Percentiles rank a stretch among this genome's conserved stretches.
These are phyloP conservation scores for Poeciliopsis infans DNA, from an alignment of 2,797 vertebrate species.

Conservation along the genomic window DNA sequence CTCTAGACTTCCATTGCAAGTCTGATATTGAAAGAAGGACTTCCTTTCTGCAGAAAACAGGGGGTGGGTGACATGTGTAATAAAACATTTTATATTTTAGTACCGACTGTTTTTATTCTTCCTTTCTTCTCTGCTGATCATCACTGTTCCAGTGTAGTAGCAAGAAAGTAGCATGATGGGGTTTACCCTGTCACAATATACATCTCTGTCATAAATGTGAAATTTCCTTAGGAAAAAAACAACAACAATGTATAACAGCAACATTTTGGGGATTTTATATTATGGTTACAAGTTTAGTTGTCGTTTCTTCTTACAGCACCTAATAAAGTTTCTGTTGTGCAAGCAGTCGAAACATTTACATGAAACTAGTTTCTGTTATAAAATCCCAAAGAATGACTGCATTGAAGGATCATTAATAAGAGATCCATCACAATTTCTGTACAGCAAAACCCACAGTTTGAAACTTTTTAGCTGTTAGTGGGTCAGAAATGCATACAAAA, in stretches of 20 bases:
- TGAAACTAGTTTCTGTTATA: conserved; percentile 1
- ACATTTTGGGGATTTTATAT: neutral
- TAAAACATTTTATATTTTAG: neutral
- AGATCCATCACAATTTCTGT: neutral
- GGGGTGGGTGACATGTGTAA: neutral
- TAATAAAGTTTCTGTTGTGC: conserved; percentile 11
- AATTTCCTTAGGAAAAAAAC: conserved; percentile 10
- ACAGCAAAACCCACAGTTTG: neutral
- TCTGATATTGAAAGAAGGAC: conserved; percentile 26
- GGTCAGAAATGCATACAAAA: neutral
- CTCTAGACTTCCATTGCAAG: neutral
- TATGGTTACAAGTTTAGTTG: neutral
- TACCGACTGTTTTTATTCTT: neutral
- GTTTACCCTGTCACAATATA: conserved; percentile 22
- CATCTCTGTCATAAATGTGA: neutral
- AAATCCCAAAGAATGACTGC: neutral
- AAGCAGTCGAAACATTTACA: conserved; percentile 8
- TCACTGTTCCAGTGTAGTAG: neutral
- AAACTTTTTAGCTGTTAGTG: neutral
- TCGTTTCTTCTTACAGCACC: conserved; percentile 8
- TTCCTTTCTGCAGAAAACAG: neutral
- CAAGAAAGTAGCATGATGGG: conserved; percentile 10
- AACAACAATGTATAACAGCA: no score
- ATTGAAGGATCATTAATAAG: neutral
- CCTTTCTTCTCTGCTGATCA: neutral